These are phyloP conservation scores for Platysteira castanea DNA, from an alignment of 2,113 vertebrate genomes.

Conservation along the genomic window DNA sequence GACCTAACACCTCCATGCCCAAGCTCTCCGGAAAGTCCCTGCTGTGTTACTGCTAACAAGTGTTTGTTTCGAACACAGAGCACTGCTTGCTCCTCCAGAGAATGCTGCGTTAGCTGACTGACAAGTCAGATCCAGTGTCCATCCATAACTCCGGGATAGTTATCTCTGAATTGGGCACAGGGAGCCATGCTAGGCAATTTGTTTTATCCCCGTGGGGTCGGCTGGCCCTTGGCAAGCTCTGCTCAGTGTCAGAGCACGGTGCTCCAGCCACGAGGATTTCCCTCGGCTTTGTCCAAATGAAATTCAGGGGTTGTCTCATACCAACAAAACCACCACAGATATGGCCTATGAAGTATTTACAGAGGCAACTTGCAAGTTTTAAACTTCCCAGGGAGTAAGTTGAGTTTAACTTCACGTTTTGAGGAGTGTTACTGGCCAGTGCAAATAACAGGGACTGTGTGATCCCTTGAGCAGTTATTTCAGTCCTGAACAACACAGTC, in stretches of 20 bases:
- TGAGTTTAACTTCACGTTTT: not conserved
- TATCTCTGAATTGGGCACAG: not conserved
- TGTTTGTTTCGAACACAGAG: not conserved
- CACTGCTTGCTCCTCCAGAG: not conserved
- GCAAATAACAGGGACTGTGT: not conserved
- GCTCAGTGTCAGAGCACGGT: not conserved
- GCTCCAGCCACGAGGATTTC: not conserved
- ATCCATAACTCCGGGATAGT: not conserved
- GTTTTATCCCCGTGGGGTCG: not conserved
- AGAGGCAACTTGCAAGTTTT: not conserved
- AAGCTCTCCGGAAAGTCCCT: not conserved
- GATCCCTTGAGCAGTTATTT: not conserved
- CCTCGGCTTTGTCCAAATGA: not conserved
- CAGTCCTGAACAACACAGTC: not conserved
- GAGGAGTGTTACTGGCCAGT: not conserved
- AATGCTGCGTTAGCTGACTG: not conserved
- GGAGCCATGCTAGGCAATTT: not conserved
- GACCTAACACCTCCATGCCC: too few relatives aligned
- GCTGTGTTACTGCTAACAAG: not conserved
- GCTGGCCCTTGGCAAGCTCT: not conserved
- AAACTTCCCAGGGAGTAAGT: not conserved
- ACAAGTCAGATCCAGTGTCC: not conserved
- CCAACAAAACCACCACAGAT: not conserved
- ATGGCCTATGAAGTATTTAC: not conserved
- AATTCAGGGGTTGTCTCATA: fast-evolving